These are phyloP conservation scores for Buathra laborator DNA, from an alignment of 2,888 invertebrate species.

Conservation along the genomic window DNA sequence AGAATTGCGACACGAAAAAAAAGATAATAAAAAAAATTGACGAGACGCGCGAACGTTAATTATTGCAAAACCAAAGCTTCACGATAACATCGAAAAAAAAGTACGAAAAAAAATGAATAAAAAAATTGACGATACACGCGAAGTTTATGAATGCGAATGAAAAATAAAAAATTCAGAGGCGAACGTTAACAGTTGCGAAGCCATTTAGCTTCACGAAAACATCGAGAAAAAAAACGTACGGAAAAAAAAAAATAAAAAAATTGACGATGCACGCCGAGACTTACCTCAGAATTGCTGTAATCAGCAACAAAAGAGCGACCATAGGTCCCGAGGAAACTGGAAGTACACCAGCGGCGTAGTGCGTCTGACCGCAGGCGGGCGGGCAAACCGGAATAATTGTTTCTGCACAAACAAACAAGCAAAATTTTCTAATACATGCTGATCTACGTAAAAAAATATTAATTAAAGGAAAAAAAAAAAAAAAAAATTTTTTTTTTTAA, in stretches of 20 bases:
- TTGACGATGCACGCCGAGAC: slow-evolving; percentile 66
- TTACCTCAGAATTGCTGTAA: slow-evolving; percentile 85
- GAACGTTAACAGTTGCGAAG: neutral
- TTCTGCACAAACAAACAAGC: slow-evolving; percentile 88
- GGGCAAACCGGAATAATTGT: slow-evolving; percentile 97
- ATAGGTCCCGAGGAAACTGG: slow-evolving; percentile 85
- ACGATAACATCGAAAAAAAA: too few relatives aligned
- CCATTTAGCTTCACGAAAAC: too few relatives aligned
- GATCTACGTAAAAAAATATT: slow-evolving; percentile 71
- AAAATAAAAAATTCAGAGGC: too few relatives aligned
- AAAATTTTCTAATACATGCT: slow-evolving; percentile 82
- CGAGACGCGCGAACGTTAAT: too few relatives aligned
- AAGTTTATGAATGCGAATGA: too few relatives aligned
- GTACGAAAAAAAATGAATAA: too few relatives aligned
- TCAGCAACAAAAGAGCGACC: slow-evolving; percentile 86
- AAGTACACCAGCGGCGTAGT: slow-evolving; percentile 87
- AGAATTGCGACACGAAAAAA: too few relatives aligned
- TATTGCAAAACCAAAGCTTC: too few relatives aligned
- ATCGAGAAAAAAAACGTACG: slow-evolving; percentile 1
- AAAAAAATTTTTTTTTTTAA: neutral
- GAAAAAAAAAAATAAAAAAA: slow-evolving; percentile 13
- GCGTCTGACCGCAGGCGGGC: slow-evolving; percentile 93
- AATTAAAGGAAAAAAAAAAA: slow-evolving; percentile 22
- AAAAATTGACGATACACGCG: too few relatives aligned
- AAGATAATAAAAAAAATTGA: too few relatives aligned